These are phyloP conservation scores for Steinernema scapterisci DNA, from an alignment of 2,888 invertebrate genomes.

Conservation along the genomic window DNA sequence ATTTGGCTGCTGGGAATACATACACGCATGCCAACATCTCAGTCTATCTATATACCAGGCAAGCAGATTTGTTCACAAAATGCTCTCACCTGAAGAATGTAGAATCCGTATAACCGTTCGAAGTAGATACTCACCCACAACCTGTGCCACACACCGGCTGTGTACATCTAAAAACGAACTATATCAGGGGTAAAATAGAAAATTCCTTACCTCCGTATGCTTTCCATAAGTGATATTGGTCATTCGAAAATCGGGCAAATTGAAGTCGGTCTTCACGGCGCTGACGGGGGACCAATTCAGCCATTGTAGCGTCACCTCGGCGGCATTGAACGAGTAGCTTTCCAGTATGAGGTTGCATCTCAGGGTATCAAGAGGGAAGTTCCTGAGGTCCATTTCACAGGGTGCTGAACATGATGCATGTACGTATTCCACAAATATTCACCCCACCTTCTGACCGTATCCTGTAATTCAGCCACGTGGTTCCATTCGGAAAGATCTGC, in stretches of 20 bases:
- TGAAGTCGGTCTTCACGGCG: conserved; percentile 58
- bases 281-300: conserved; percentile 64
- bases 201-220: conserved; percentile 55
- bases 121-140: conserved; percentile 62
- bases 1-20: too few species aligned
- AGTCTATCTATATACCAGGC: background rate
- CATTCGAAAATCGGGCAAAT: conserved; percentile 64
- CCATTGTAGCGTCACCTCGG: conserved; percentile 65
- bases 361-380: conserved; percentile 62
- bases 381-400: conserved; percentile 58
- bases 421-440: background rate
- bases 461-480: conserved; percentile 66
- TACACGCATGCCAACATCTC: too few species aligned
- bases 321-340: conserved; percentile 63
- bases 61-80: background rate
- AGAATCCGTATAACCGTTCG: conserved; percentile 65
- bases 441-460: conserved; percentile 57
- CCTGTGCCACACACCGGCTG: conserved; percentile 66
- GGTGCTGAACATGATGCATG: conserved; percentile 44
- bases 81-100: conserved; percentile 57
- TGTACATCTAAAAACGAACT: conserved; percentile 52
- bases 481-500: conserved; percentile 65
- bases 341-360: conserved; percentile 62
- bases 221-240: conserved; percentile 61
- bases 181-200: too few species aligned